phyloP scores from a whole-genome alignment of 2,888 invertebrate species.

The Chloromyia formosa region DNA sequence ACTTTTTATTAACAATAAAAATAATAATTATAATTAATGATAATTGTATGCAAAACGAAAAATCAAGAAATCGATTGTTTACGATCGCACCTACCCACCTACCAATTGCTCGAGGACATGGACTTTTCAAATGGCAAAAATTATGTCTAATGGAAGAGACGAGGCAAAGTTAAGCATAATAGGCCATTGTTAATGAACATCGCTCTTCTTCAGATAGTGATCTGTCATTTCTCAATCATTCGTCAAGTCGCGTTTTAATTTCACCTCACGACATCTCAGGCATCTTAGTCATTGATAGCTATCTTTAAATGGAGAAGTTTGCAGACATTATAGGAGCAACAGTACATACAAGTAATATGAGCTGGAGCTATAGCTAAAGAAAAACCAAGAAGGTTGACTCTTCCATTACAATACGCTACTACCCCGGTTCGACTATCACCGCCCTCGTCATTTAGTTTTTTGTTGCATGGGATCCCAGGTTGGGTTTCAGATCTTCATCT shows the following conservation, averaged over 20 bases:
- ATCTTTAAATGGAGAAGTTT: slow-evolving; percentile 28
- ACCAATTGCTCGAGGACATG: background rate
- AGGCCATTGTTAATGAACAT: slow-evolving; percentile 39
- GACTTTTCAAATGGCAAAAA: slow-evolving; percentile 25
- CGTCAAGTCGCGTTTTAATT: slow-evolving; percentile 42
- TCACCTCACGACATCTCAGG: slow-evolving; percentile 42
- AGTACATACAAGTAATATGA: background rate
- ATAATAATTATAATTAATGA: slow-evolving; percentile 30
- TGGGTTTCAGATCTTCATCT: slow-evolving; percentile 2
- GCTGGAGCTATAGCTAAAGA: too few species aligned
- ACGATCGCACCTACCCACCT: slow-evolving; percentile 21
- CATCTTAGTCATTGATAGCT: slow-evolving; percentile 34
- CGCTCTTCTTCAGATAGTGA: slow-evolving; percentile 38
- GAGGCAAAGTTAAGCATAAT: slow-evolving; percentile 16
- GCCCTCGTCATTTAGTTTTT: slow-evolving; percentile 20
- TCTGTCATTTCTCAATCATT: slow-evolving; percentile 44
- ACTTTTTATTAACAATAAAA: background rate
- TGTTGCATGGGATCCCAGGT: background rate
- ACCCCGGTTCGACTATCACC: background rate
- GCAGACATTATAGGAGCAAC: slow-evolving; percentile 1
- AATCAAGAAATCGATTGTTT: slow-evolving; percentile 32
- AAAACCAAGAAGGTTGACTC: slow-evolving; percentile 1
- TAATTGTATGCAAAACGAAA: slow-evolving; percentile 34
- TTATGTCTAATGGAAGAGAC: slow-evolving; percentile 24
- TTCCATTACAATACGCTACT: background rate